Conservation (phyloP, 2,888 invertebrate species). For the Diaphora mendica region DNA sequence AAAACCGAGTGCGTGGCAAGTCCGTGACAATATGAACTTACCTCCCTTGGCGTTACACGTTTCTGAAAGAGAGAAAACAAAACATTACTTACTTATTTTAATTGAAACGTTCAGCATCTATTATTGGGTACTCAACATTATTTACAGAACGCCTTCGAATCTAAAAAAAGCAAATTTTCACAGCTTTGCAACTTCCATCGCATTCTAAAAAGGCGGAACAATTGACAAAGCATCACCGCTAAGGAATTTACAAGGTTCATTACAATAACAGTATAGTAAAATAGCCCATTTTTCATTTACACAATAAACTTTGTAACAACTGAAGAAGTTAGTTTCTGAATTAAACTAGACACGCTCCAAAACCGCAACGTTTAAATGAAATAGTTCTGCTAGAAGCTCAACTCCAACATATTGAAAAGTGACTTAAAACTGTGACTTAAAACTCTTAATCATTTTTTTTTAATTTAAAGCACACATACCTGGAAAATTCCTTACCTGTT, state of each 20-base stretch:
- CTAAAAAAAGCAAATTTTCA: not conserved
- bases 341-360: not conserved
- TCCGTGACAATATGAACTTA: no score
- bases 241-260: not conserved
- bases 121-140: not conserved
- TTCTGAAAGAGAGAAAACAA: constrained; percentile 16
- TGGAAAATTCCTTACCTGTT: constrained; percentile 58
- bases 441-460: not conserved
- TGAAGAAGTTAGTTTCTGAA: not conserved
- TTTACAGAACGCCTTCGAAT: not conserved
- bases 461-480: not conserved
- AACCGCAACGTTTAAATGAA: no score
- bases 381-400: no score
- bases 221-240: not conserved
- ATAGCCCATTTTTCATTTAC: no score
- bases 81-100: no score
- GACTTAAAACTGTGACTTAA: no score
- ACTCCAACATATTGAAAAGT: not conserved
- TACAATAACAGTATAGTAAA: not conserved
- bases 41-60: constrained; percentile 5
- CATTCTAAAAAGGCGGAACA: not conserved
- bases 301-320: not conserved
- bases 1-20: no score
- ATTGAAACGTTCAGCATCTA: not conserved
- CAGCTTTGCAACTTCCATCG: not conserved